Percentiles rank a stretch among this genome's conserved stretches.
Evolutionary conservation across 2,888 invertebrate species (phyloP).

Genomic region (Mycalesis mineus): DNA sequence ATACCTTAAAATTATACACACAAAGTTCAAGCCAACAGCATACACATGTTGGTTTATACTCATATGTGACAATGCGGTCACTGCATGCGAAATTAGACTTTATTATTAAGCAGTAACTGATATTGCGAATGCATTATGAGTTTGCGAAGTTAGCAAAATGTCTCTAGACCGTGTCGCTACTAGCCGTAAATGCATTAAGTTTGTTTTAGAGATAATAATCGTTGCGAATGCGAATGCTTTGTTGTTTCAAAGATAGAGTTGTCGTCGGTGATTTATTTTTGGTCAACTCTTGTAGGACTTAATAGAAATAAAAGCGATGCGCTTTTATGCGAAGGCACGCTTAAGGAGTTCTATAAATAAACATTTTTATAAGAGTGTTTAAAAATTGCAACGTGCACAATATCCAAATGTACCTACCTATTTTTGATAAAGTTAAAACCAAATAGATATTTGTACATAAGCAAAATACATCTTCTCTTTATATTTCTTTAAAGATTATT

Average conservation of each 20-base stretch:
- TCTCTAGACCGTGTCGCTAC: conserved; percentile 76
- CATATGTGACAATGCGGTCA: conserved; percentile 8
- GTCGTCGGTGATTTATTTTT: conserved; percentile 74
- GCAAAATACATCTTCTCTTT: too few species aligned
- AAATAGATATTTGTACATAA: too few species aligned
- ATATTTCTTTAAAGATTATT: too few species aligned
- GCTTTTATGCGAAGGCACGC: conserved; percentile 35
- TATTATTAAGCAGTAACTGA: conserved; percentile 39
- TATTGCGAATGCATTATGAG: conserved; percentile 33
- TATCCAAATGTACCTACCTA: too few species aligned
- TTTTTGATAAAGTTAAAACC: too few species aligned
- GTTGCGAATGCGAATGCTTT: conserved; percentile 65
- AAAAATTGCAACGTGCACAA: not conserved
- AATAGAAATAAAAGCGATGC: conserved; percentile 50
- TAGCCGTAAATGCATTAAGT: conserved; percentile 76
- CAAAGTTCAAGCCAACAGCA: conserved; percentile 39
- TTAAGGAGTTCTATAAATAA: conserved; percentile 6
- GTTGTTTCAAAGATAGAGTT: conserved; percentile 76
- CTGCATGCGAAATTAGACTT: conserved; percentile 39
- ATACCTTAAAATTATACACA: conserved; percentile 33
- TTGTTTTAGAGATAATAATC: conserved; percentile 77
- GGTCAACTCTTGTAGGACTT: conserved; percentile 66
- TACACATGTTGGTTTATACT: conserved; percentile 32
- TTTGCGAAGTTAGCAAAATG: conserved; percentile 58
- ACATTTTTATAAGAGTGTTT: not conserved